These are phyloP conservation scores for Callorhinus ursinus DNA, from an alignment of 2,113 vertebrate species.

Conservation along the genomic window DNA sequence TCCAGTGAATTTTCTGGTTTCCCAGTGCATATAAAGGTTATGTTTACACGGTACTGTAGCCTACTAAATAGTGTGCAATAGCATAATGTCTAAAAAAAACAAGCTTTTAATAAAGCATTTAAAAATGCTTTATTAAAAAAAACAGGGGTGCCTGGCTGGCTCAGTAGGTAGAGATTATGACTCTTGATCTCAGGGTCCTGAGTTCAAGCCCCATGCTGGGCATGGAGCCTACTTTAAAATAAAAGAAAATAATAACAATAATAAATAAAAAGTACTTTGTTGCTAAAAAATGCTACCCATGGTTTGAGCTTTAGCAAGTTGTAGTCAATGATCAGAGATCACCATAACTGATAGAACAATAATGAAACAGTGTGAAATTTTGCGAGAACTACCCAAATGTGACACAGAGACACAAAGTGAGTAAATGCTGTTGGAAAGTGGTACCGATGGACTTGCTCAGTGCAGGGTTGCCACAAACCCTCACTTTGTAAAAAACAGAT, in stretches of 20 bases:
- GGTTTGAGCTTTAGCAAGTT: neutral
- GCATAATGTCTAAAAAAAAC: neutral
- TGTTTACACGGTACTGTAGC: neutral
- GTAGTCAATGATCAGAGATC: neutral
- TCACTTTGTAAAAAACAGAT: neutral
- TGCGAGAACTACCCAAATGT: neutral
- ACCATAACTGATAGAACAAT: neutral
- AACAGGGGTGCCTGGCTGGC: neutral
- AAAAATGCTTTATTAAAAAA: neutral
- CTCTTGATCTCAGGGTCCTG: neutral
- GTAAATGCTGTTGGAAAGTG: neutral
- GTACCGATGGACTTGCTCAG: neutral
- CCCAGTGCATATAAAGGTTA: neutral
- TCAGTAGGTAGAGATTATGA: neutral
- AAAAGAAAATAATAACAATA: neutral
- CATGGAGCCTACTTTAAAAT: neutral
- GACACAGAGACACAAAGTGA: neutral
- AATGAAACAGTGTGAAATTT: neutral
- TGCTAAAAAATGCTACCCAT: neutral
- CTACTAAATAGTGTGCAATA: neutral
- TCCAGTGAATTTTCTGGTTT: neutral
- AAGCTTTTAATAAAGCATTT: too few species aligned
- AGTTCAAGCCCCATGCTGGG: neutral
- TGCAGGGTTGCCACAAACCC: neutral
- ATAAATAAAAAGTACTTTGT: neutral